Conservation (phyloP, 1,140 invertebrate genomes). For the Drosophila mojavensis region DNA sequence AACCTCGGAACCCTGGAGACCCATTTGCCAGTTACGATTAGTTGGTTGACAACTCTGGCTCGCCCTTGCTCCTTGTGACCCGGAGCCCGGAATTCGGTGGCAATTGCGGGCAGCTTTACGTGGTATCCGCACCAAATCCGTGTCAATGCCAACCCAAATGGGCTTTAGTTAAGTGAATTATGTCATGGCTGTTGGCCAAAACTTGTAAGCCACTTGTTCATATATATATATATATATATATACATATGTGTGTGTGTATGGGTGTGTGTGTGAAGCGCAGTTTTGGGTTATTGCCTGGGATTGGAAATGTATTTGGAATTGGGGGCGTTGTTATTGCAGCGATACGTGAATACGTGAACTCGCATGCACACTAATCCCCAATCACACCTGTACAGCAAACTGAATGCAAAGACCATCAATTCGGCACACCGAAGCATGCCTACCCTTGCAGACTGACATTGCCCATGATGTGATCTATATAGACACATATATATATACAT, state of each 20-base stretch:
- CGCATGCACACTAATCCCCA: constrained; percentile 13
- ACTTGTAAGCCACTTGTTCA: constrained; percentile 19
- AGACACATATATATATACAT: no score
- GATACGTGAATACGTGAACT: constrained; percentile 10
- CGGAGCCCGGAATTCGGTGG: background rate
- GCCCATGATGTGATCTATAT: background rate
- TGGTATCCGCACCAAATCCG: constrained; percentile 29
- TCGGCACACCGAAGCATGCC: constrained; percentile 27
- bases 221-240: constrained; percentile 22
- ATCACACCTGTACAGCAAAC: constrained; percentile 7
- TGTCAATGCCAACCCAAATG: constrained; percentile 21
- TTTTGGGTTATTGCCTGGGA: constrained; percentile 12
- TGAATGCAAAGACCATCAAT: background rate
- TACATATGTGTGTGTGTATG: constrained; percentile 19
- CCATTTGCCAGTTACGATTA: constrained; percentile 28
- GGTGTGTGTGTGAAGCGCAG: background rate
- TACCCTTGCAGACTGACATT: constrained; percentile 17
- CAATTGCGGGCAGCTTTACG: constrained; percentile 33
- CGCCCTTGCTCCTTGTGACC: background rate
- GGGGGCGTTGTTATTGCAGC: constrained; percentile 23
- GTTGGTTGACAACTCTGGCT: constrained; percentile 9
- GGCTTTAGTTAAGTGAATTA: constrained; percentile 48
- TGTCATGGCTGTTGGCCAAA: constrained; percentile 31
- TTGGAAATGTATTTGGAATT: constrained; percentile 5
- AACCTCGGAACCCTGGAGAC: constrained; percentile 28